Conservation (phyloP, 2,797 vertebrate genomes). For the Mastacembelus armatus region DNA sequence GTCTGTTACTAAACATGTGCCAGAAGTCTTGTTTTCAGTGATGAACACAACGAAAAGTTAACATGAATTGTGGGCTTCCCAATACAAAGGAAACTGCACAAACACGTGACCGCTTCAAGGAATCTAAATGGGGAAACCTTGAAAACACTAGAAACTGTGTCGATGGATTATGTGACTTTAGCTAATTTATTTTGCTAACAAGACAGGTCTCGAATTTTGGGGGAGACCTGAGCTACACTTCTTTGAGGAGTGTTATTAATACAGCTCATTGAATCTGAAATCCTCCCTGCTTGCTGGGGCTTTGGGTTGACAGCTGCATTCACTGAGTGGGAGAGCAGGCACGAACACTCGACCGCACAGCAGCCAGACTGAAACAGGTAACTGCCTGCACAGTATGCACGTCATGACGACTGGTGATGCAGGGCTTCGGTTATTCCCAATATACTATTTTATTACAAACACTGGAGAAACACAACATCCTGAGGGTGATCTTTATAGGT, state of each 20-base stretch:
- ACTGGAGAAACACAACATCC: slow-evolving; percentile 6
- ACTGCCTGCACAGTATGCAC: slow-evolving; percentile 2
- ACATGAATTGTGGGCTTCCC: too few species aligned
- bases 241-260: slow-evolving; percentile 8
- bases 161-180: slow-evolving; percentile 1
- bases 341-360: slow-evolving; percentile 11
- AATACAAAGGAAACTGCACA: too few species aligned
- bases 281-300: slow-evolving; percentile 8
- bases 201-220: slow-evolving; percentile 15
- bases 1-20: too few species aligned
- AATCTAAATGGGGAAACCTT: too few species aligned
- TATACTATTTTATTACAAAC: too few species aligned
- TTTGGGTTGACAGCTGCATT: slow-evolving; percentile 30
- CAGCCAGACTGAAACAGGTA: slow-evolving; percentile 16
- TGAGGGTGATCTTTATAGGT: slow-evolving; percentile 7
- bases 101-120: too few species aligned
- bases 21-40: too few species aligned
- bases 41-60: too few species aligned
- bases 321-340: slow-evolving; percentile 28
- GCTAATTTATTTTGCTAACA: slow-evolving; percentile 16
- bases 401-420: too few species aligned
- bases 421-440: too few species aligned
- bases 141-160: too few species aligned
- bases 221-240: neutral
- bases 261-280: neutral